Conservation (phyloP, 2,113 vertebrate genomes). For the Anser brachyrhynchus region DNA sequence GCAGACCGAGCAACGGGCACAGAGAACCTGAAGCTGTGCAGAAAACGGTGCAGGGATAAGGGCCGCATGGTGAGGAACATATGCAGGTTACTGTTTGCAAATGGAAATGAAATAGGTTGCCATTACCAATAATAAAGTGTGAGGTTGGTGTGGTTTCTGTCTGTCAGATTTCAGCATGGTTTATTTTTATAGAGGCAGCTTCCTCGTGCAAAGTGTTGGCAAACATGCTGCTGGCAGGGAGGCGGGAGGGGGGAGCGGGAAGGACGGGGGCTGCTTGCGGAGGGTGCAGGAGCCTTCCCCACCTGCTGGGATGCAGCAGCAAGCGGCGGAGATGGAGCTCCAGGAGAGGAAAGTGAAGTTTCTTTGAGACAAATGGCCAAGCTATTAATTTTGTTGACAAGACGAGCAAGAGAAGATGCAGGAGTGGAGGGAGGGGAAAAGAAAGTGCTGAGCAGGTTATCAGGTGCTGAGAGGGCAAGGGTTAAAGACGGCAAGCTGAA, state of each 20-base stretch:
- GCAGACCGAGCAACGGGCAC: not conserved
- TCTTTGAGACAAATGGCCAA: not conserved
- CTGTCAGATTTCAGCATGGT: slow-evolving; percentile 47
- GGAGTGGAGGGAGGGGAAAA: not conserved
- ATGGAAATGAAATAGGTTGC: slow-evolving; percentile 53
- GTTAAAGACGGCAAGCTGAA: not conserved
- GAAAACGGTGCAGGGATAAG: accelerated
- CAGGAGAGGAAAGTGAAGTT: not conserved
- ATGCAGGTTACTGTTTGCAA: slow-evolving; percentile 35
- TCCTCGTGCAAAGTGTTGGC: slow-evolving; percentile 65
- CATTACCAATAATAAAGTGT: slow-evolving; percentile 57
- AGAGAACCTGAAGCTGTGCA: not conserved
- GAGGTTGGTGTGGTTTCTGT: slow-evolving; percentile 39
- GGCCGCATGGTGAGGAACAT: not conserved
- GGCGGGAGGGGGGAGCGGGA: not conserved
- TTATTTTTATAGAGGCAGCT: slow-evolving; percentile 68
- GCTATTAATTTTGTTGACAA: not conserved
- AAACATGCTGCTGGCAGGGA: slow-evolving; percentile 14
- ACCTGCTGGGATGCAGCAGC: not conserved
- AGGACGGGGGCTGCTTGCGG: not conserved
- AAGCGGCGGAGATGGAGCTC: not conserved
- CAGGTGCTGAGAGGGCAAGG: not conserved
- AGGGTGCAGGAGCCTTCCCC: not conserved
- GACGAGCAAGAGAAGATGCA: not conserved
- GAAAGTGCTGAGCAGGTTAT: not conserved